Percentiles rank a stretch among this genome's conserved stretches.
Evolutionary conservation across 2,113 vertebrate genomes (phyloP).

Genomic region (Pituophis catenifer): DNA sequence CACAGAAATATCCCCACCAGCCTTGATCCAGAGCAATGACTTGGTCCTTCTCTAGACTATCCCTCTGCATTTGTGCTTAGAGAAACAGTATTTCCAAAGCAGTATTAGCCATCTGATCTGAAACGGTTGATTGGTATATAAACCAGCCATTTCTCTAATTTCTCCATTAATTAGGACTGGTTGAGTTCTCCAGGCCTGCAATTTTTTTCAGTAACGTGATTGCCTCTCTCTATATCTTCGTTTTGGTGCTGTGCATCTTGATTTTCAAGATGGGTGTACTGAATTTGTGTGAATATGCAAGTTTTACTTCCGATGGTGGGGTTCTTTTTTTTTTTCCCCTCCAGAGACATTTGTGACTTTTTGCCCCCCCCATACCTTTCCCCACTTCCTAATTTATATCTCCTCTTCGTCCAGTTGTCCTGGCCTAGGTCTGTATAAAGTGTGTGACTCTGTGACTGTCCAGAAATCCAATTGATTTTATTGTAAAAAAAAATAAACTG

Average conservation of each 20-base stretch:
- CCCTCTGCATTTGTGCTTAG: neutral
- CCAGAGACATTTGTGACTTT: neutral
- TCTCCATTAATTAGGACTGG: neutral
- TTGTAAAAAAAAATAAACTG: constrained; percentile 30
- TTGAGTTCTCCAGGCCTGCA: accelerated
- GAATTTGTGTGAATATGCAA: neutral
- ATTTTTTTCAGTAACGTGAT: neutral
- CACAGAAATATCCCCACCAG: neutral
- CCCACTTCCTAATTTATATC: neutral
- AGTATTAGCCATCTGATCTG: neutral
- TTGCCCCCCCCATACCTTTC: neutral
- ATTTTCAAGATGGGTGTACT: neutral
- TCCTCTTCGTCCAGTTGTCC: neutral
- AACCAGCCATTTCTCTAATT: neutral
- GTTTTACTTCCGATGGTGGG: neutral
- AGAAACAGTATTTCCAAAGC: neutral
- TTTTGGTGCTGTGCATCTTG: neutral
- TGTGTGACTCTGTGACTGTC: constrained; percentile 21
- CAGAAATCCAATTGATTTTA: constrained; percentile 23
- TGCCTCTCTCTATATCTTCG: accelerated
- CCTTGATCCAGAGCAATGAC: neutral
- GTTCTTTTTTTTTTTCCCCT: too few relatives aligned
- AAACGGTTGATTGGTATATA: neutral
- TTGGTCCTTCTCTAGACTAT: neutral
- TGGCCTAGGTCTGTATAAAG: neutral